A percentile compares a stretch with the other conserved stretches of the same genome.
These are phyloP conservation scores for Leuciscus waleckii DNA, from an alignment of 2,797 vertebrate species.

Conservation along the genomic window DNA sequence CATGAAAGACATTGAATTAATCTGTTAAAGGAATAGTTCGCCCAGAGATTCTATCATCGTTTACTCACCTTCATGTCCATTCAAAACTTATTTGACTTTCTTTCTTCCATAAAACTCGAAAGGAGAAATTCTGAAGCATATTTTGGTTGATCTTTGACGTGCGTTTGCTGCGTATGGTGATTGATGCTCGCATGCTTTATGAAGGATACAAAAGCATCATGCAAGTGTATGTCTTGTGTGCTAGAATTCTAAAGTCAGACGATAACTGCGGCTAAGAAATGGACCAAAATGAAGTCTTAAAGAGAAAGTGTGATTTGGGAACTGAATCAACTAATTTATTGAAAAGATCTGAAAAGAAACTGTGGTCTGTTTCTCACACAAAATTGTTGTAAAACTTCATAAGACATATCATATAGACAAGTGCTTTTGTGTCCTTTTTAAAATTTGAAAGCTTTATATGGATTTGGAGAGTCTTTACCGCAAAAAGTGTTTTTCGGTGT, in stretches of 20 bases:
- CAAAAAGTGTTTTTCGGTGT: background rate
- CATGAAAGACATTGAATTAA: constrained; percentile 66
- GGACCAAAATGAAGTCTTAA: background rate
- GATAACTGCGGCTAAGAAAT: background rate
- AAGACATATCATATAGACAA: background rate
- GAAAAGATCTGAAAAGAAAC: background rate
- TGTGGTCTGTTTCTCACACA: background rate
- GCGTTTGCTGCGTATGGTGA: background rate
- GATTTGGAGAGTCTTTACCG: background rate
- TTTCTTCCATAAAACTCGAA: background rate
- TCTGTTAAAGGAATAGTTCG: constrained; percentile 40
- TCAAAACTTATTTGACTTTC: background rate
- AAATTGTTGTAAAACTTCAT: background rate
- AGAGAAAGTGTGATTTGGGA: background rate
- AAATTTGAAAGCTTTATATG: background rate
- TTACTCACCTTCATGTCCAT: background rate
- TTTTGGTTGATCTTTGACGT: background rate
- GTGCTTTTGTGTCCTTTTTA: background rate
- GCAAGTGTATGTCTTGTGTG: background rate
- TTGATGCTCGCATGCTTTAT: background rate
- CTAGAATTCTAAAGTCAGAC: background rate
- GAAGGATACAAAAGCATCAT: background rate
- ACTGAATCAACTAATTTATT: background rate
- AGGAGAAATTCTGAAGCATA: background rate
- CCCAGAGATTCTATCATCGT: constrained; percentile 4